Evolutionary conservation across 2,797 vertebrate species (phyloP).

Genomic region (Gallinago nigripennis): DNA sequence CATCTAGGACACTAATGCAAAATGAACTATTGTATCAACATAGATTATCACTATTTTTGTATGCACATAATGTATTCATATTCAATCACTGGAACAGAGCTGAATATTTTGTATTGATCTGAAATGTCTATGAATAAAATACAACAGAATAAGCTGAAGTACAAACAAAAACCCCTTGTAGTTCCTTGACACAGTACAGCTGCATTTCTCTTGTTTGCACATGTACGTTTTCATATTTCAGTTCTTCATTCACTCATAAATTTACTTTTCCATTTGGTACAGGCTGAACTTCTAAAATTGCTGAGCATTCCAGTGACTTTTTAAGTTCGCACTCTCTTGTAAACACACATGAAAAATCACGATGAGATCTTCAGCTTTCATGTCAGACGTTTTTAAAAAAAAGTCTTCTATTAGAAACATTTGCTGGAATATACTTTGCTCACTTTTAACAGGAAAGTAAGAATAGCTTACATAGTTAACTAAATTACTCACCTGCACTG

Average conservation of each 20-base stretch:
- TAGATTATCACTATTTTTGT: constrained; percentile 97
- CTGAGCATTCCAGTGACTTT: background rate
- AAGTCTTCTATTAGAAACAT: background rate
- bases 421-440: background rate
- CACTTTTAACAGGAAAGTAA: constrained; percentile 8
- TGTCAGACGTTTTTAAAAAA: background rate
- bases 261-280: background rate
- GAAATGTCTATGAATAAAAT: constrained; percentile 77
- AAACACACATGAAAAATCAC: background rate
- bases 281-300: background rate
- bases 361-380: background rate
- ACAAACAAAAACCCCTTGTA: constrained; percentile 66
- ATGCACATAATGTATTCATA: constrained; percentile 86
- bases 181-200: constrained; percentile 27
- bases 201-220: constrained; percentile 45
- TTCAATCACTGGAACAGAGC: constrained; percentile 82
- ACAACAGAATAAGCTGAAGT: constrained; percentile 62
- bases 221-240: constrained; percentile 12
- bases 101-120: constrained; percentile 83
- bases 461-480: constrained; percentile 34
- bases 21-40: constrained; percentile 99
- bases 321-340: background rate
- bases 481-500: constrained; percentile 62
- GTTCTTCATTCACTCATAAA: background rate
- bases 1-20: constrained; percentile 99